Conservation (phyloP, 2,888 invertebrate species). For the Drosophila kanekoi region DNA sequence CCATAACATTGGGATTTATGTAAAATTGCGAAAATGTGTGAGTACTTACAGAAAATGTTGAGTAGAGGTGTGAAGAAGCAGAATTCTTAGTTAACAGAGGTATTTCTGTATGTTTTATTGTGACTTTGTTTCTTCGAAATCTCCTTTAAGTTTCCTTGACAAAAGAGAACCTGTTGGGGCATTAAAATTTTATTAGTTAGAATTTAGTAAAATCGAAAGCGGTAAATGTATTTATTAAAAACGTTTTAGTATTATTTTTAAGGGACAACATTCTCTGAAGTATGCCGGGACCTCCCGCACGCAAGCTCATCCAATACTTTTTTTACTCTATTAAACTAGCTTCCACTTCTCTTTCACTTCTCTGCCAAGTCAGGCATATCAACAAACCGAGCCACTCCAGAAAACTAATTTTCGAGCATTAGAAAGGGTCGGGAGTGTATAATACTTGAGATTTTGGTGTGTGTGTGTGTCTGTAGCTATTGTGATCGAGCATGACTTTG, state of each 20-base stretch:
- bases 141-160: no score
- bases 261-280: background rate
- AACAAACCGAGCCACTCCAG: slow-evolving; percentile 56
- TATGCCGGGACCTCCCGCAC: slow-evolving; percentile 52
- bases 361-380: slow-evolving; percentile 66
- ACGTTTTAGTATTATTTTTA: background rate
- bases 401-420: slow-evolving; percentile 73
- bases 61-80: no score
- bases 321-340: slow-evolving; percentile 21
- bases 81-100: no score
- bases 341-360: slow-evolving; percentile 69
- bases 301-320: slow-evolving; percentile 44
- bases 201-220: no score
- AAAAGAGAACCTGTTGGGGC: no score
- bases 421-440: slow-evolving; percentile 56
- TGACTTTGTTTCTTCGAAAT: no score
- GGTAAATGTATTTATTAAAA: background rate
- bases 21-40: no score
- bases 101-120: no score
- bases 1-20: no score
- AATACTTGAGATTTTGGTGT: slow-evolving; percentile 19
- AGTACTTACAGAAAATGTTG: no score
- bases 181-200: no score
- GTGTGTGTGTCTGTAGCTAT: slow-evolving; percentile 43
- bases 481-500: slow-evolving; percentile 76